Evolutionary conservation across 2,888 invertebrate genomes (phyloP), one percentile per base, ranked within the genome.

Genomic region (Drosophila paramelanica): DNA sequence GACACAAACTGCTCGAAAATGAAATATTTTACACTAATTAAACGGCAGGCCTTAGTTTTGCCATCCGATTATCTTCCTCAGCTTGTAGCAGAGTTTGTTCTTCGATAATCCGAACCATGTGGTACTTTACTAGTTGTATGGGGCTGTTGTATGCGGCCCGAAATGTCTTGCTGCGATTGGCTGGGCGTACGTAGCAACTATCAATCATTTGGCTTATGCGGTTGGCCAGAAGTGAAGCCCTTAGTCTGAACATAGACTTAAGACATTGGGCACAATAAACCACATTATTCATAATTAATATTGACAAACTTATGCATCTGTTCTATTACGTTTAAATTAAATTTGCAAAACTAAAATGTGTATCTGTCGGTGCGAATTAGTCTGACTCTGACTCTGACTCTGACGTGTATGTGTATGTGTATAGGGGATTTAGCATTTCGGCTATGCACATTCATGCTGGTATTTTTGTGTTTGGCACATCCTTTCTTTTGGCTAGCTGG

Each of bases 281-380:
- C 52, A 55, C 80, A 86, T 77, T 77, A 80, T 80, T 80, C 78
- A 88, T 83, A 86, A 86, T 88, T 88, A 86, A 83, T 83, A 77
- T 86, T 70, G 78, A 83, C 67, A 69, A 75, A 64, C 68, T 70
- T 68, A 13, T 31, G 17, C 38, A 25, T 39, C 41, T 45, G 8
- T 23, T 33, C 7, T 33, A 51, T 46, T 39, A 45, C 10, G 17
- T 17, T 67, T 49, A 47, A 64, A 49, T 83, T 83, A 82, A 83
- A 83, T 83, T 86, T 80, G 75, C 71, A 64, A 66, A 49, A 56
- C 66, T 72, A 60, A 46, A 11, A 47, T 57, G 8, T 62, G 47
- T 55, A 36, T 55, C 51, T 65, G 52, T 64, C 58, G 31, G 51
- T 39, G 33, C 38, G 53, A 73, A 69, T 79, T 88, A 66, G 47